Conservation (phyloP, 2,888 invertebrate genomes). For the Leptinotarsa haldemani region DNA sequence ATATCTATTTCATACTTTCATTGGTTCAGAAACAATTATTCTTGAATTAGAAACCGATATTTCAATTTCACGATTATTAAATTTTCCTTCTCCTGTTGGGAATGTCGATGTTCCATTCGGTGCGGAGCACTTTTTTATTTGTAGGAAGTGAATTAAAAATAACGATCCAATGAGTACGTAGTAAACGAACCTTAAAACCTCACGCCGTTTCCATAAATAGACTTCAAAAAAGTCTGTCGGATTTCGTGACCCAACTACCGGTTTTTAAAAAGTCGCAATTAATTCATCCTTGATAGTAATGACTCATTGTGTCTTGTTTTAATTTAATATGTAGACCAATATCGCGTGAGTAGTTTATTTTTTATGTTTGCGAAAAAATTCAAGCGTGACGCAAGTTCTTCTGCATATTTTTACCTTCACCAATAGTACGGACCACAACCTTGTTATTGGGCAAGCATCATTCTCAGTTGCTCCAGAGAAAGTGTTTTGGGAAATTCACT, state of each 20-base stretch:
- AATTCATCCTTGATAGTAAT: conserved; percentile 36
- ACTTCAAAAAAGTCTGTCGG: conserved; percentile 2
- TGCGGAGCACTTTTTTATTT: neutral
- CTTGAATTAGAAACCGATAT: too few species aligned
- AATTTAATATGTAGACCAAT: neutral
- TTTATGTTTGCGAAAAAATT: neutral
- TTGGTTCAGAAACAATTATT: too few species aligned
- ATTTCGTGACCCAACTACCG: conserved; percentile 39
- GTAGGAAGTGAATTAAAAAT: conserved; percentile 4
- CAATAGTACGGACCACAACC: neutral
- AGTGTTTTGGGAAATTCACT: too few species aligned
- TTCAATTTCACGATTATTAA: too few species aligned
- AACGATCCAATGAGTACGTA: neutral
- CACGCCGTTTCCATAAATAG: conserved; percentile 4
- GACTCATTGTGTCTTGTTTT: conserved; percentile 28
- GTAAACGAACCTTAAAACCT: neutral
- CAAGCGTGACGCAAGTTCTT: neutral
- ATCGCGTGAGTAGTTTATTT: neutral
- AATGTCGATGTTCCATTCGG: too few species aligned
- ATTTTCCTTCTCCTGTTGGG: too few species aligned
- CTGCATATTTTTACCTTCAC: neutral
- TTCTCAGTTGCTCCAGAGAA: too few species aligned
- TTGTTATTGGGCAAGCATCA: too few species aligned
- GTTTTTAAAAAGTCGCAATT: conserved; percentile 32
- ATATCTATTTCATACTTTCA: too few species aligned